Evolutionary conservation across 2,113 vertebrate genomes (phyloP), one percentile per base, ranked within the genome.

Genomic region (Eidolon helvum): DNA sequence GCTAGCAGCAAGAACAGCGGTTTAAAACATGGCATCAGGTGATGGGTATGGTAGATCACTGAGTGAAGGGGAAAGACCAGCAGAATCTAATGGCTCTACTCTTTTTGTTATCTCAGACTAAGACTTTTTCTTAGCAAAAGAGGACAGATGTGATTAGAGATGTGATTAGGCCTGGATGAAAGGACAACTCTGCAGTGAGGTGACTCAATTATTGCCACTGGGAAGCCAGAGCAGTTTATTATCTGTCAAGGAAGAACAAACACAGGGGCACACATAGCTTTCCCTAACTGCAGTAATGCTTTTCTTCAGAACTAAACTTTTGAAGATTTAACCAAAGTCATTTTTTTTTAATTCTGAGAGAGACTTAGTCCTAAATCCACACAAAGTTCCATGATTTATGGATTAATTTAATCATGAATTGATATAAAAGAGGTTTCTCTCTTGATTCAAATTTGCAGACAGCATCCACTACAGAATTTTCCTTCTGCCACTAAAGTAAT

Each of bases 261-360:
- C 3, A 59, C 4, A 35, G 24, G 40, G 48, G 14, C 16, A 16
- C 14, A 63, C 0, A 6, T 12, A 38, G 84, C 33, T 53, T 72
- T n/a, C 40, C 28, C 33, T 87, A 16, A 61, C 5, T 33, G 7
- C 9, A 10, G 6, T 57, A 38, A 72, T 33, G 28, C 43, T n/a
- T 57, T 69, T 68, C 71, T 65, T 84, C 21, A 45, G 38, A 83
- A 86, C 10, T 22, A 53, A 72, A 74, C 71, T 57, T 79, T 1
- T 66, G 55, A 82, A 92, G 61, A 87, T 61, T 78, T 21, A 93
- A 84, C 48, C 24, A 30, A 91, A n/a, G 24, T 50, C 28, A 59
- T 43, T 61, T n/a, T 45, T 59, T 18, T 35, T 77, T 63, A 48
- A 84, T 92, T 95, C 33, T 92, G 50, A 66, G 92, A 91, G 28